Percentiles rank a stretch among this genome's conserved stretches.
Conservation (phyloP, 2,113 vertebrate species). For the Desmodus rotundus region DNA sequence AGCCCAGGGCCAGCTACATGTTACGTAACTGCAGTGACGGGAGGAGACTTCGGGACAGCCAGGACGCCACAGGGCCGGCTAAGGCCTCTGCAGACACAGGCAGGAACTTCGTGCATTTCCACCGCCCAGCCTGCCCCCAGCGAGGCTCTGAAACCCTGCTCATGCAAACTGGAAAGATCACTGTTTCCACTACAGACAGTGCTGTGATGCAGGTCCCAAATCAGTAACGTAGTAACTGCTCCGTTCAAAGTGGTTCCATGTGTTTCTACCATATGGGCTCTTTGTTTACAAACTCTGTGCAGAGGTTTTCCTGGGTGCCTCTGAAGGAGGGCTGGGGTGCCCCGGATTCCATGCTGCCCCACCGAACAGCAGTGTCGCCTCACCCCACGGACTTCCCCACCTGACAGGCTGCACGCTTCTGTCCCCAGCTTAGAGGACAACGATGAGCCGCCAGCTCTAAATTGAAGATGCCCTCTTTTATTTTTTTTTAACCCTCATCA, state of each 20-base stretch:
- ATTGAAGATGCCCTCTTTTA: neutral
- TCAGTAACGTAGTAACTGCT: neutral
- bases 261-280: neutral
- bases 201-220: neutral
- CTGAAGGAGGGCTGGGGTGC: neutral
- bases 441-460: neutral
- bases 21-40: neutral
- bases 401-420: neutral
- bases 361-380: neutral
- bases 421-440: neutral
- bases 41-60: no score
- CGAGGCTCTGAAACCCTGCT: neutral
- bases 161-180: neutral
- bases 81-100: neutral
- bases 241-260: neutral
- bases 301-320: neutral
- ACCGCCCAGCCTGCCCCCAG: neutral
- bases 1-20: no score
- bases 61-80: neutral
- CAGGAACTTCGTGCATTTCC: fast-evolving
- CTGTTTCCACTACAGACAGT: neutral
- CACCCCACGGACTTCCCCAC: neutral
- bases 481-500: neutral
- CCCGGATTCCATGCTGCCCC: neutral
- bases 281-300: neutral